Evolutionary conservation across 2,888 invertebrate species (phyloP), one percentile per base, ranked within the genome.

Genomic region (Pteria penguin): DNA sequence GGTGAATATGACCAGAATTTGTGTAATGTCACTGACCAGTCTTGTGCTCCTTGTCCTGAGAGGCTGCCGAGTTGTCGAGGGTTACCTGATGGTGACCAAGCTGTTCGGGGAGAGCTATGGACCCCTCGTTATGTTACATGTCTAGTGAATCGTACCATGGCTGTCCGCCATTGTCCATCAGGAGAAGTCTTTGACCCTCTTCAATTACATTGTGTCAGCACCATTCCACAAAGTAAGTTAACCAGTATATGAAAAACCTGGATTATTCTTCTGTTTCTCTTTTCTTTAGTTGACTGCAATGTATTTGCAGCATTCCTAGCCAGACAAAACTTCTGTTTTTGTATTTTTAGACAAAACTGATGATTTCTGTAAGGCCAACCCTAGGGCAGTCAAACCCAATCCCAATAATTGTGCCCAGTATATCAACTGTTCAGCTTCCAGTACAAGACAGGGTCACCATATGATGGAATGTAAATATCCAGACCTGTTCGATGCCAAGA

Each of bases 331-430:
- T 24, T 22, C 45, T 18, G 33, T 60, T 26, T 60, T 1, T 52
- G 26, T 1, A 14, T 31, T 71, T 76, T 0, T 62, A 84, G 84
- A 70, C 45, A 78, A 84, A 54, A 83, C 85, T 18, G 76, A 74
- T 27, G 75, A 68, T 0, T 72, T 82, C 22, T 87, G 87, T 72
- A 66, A 71, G 31, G 73, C 81, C 5, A 83, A 85, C 62, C 84
- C 83, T 0, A 68, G 58, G 26, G 71, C 79, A 5, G 72, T 84
- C 1, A 68, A 68, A 24, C 33, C 68, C 1, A 45, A 69, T 58
- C 33, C 68, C 18, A 55, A 54, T 4, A 69, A 63, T 58, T 75
- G 75, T 75, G 75, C 69, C 18, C 62, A 69, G 69, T 75, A 58
- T 45, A 36, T 63, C 14, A 69, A 75, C 65, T 75, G 75, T 45